A percentile compares a stretch with the other conserved stretches of the same genome.
These are phyloP conservation scores for Heliconius eleuchia DNA, from an alignment of 1,140 invertebrate genomes.

Conservation along the genomic window DNA sequence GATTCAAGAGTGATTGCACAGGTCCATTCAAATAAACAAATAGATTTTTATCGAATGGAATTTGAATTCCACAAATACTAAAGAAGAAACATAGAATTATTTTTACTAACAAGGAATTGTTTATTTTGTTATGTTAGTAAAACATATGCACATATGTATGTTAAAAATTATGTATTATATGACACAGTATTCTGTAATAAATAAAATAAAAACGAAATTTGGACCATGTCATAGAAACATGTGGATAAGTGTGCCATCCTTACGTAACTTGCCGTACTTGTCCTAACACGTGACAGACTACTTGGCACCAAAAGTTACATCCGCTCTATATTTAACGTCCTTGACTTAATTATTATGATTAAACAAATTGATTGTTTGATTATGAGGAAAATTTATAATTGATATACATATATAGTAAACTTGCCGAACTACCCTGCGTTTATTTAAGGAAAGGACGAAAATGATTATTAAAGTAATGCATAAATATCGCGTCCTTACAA, in stretches of 20 bases:
- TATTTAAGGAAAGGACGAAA: too few species aligned
- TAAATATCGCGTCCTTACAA: not conserved
- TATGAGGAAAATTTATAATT: too few species aligned
- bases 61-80: too few species aligned
- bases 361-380: too few species aligned
- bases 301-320: conserved; percentile 35
- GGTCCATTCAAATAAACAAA: too few species aligned
- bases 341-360: conserved; percentile 2
- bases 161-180: not conserved
- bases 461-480: too few species aligned
- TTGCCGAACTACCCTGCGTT: too few species aligned
- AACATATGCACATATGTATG: not conserved
- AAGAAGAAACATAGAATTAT: too few species aligned
- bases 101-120: too few species aligned
- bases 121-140: not conserved
- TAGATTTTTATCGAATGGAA: too few species aligned
- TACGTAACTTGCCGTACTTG: conserved; percentile 48
- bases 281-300: conserved; percentile 42
- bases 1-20: too few species aligned
- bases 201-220: conserved; percentile 20
- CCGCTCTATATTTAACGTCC: conserved; percentile 21
- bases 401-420: too few species aligned
- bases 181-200: not conserved
- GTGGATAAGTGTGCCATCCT: conserved; percentile 53
- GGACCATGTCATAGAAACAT: conserved; percentile 18